Evolutionary conservation across 2,888 invertebrate species (phyloP), one percentile per base, ranked within the genome.

Genomic region (Oscheius myriophilus): DNA sequence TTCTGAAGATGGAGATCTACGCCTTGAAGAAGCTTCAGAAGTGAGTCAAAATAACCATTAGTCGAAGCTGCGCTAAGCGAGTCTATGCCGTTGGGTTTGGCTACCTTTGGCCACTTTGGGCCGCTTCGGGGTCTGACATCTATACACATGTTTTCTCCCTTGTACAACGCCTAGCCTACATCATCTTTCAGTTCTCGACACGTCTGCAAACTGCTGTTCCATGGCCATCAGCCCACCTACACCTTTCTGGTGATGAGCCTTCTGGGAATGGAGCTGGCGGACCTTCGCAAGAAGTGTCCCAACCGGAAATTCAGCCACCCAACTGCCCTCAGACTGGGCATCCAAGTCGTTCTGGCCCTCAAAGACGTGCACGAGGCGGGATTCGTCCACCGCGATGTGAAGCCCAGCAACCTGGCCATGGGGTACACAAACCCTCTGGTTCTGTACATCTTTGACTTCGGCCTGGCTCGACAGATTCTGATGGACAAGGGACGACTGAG

Each of bases 401-500:
- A 82, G 52, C 82, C 82, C 45, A 72, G 74, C 42, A 83, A 83
- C 59, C 76, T 83, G 70, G 82, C 82, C 4, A 70, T 79, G 55
- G 81, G 78, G 54, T 9, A n/a, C 45, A 23, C 43, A 11, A 55
- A 43, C 23, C 23, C 53, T 1, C 16, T 25, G 66, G 54, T 78
- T 18, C 72, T 84, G 39, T 78, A 77, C 70, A 69, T 84, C 12
- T 81, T 84, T 67, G 84, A 84, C 62, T 84, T 82, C 52, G 84
- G 84, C 0, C 69, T 84, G 12, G 75, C 82, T 11, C 82, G 84
- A 16, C 82, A 84, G 62, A 82, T 81, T 25, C 63, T 81, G 67
- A 43, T 79, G 1, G 54, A 62, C 25, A 76, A 80, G 95, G 96
- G 0, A 89, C 76, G 71, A 42, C 70, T 83, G 16, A 72, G 83